These are phyloP conservation scores for Petrocephalus sullivani DNA, from an alignment of 2,797 vertebrate genomes.

Conservation along the genomic window DNA sequence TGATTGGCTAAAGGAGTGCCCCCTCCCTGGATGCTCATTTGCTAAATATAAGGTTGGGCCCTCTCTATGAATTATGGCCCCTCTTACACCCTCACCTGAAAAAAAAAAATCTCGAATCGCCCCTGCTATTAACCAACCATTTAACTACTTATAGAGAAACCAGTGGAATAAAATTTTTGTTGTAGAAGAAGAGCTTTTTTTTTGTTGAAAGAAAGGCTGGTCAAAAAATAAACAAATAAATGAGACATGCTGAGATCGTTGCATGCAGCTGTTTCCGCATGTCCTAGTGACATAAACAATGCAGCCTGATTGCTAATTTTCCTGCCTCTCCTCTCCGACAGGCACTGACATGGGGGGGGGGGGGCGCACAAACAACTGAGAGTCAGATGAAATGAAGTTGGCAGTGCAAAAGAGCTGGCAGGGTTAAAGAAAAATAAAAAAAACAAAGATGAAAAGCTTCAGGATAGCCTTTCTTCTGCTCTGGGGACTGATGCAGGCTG, in stretches of 20 bases:
- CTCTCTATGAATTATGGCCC: neutral
- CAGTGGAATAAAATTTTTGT: neutral
- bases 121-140: neutral
- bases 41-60: neutral
- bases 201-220: neutral
- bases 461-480: slow-evolving; percentile 28
- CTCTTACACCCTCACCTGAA: neutral
- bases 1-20: neutral
- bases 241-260: neutral
- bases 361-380: slow-evolving; percentile 35
- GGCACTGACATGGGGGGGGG: slow-evolving; percentile 36
- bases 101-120: neutral
- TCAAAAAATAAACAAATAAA: slow-evolving; percentile 11
- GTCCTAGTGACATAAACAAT: slow-evolving; percentile 32
- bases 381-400: slow-evolving; percentile 44
- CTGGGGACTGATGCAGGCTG: slow-evolving; percentile 18
- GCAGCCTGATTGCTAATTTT: slow-evolving; percentile 40
- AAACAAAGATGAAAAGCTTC: slow-evolving; percentile 5
- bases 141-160: neutral
- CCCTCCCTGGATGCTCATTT: neutral
- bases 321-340: slow-evolving; percentile 33
- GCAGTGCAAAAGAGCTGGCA: slow-evolving; percentile 27
- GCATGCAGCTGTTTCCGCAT: slow-evolving; percentile 19
- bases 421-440: neutral
- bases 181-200: neutral